Conservation (phyloP, 2,113 vertebrate species). For the Bothrops jararaca region DNA sequence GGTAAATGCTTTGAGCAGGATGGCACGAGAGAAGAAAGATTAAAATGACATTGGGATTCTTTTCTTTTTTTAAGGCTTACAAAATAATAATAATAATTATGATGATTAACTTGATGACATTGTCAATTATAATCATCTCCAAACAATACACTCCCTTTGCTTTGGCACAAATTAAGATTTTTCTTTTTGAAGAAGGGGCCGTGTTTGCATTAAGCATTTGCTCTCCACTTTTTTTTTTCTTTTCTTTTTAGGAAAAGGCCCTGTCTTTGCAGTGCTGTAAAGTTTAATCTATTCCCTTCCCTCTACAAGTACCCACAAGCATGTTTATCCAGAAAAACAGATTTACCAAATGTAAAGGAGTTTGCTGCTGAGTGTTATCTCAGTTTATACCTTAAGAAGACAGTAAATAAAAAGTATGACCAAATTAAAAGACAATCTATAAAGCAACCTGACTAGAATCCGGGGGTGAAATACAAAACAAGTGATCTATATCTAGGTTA, state of each 20-base stretch:
- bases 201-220: conserved; percentile 51
- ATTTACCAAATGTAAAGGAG: not conserved
- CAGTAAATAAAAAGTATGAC: not conserved
- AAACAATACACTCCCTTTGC: conserved; percentile 66
- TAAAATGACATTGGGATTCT: conserved; percentile 58
- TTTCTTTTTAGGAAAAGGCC: conserved; percentile 31
- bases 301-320: not conserved
- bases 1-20: conserved; percentile 48
- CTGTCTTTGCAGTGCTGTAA: conserved; percentile 27
- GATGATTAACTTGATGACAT: conserved; percentile 65
- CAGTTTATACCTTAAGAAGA: too few relatives aligned
- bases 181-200: conserved; percentile 61
- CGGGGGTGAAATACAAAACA: not conserved
- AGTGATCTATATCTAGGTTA: not conserved
- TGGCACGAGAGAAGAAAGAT: conserved; percentile 59
- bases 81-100: conserved; percentile 45
- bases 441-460: not conserved
- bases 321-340: not conserved
- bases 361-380: not conserved
- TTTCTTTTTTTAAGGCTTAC: conserved; percentile 49
- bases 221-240: not conserved
- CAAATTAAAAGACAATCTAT: not conserved
- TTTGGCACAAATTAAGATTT: conserved; percentile 65
- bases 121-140: conserved; percentile 69
- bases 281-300: conserved; percentile 28